Conservation (phyloP, 2,888 invertebrate genomes). For the Microctonus brassicae region DNA sequence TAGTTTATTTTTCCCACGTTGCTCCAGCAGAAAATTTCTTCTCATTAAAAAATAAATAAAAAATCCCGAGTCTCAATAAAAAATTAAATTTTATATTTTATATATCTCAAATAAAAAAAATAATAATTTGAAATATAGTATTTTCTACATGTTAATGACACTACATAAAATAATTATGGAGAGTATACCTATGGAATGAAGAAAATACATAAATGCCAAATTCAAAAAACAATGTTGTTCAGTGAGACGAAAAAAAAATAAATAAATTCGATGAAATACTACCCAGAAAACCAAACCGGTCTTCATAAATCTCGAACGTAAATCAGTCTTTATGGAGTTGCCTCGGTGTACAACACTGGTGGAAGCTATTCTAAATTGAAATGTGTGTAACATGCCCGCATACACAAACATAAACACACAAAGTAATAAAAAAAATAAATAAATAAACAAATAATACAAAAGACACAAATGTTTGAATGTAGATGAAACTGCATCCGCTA, state of each 20-base stretch:
- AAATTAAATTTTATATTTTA: too few relatives aligned
- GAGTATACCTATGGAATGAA: not conserved
- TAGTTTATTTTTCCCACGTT: too few relatives aligned
- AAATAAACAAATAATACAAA: not conserved
- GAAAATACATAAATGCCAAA: not conserved
- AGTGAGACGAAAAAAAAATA: slow-evolving; percentile 47
- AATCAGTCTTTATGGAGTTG: slow-evolving; percentile 66
- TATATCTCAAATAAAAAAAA: too few relatives aligned
- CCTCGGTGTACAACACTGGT: slow-evolving; percentile 38
- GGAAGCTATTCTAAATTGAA: slow-evolving; percentile 53
- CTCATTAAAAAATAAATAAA: too few relatives aligned
- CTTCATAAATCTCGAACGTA: slow-evolving; percentile 67
- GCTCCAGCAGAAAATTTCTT: too few relatives aligned
- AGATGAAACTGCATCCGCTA: not conserved
- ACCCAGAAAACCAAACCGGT: slow-evolving; percentile 63
- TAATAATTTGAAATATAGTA: not conserved
- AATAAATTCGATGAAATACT: slow-evolving; percentile 58
- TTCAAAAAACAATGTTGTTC: slow-evolving; percentile 47
- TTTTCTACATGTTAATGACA: not conserved
- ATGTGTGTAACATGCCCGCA: slow-evolving; percentile 33
- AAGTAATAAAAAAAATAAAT: too few relatives aligned
- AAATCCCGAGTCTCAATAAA: too few relatives aligned
- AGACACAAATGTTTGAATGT: not conserved
- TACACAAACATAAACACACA: not conserved
- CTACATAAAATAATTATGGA: too few relatives aligned